Percentiles rank a stretch among this genome's conserved stretches.
Evolutionary conservation across 2,888 invertebrate genomes (phyloP).

Genomic region (Amiota minor): DNA sequence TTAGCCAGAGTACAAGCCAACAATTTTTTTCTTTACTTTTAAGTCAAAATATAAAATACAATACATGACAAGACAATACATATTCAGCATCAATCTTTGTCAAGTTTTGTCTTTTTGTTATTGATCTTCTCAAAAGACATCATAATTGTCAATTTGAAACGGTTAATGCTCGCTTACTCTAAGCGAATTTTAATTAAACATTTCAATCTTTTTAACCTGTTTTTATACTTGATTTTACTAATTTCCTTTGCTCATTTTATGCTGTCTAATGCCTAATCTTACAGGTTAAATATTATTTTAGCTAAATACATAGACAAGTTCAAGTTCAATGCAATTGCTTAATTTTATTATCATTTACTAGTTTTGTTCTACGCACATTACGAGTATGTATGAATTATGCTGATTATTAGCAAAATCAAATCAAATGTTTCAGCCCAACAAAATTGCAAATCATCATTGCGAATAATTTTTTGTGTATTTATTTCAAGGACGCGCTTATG

Average conservation of each 20-base stretch:
- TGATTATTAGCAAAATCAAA: too few relatives aligned
- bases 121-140: background rate
- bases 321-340: conserved; percentile 2
- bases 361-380: too few relatives aligned
- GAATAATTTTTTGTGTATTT: background rate
- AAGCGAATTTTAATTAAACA: background rate
- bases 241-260: background rate
- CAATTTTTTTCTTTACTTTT: too few relatives aligned
- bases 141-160: background rate
- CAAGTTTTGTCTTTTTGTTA: too few relatives aligned
- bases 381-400: too few relatives aligned
- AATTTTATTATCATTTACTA: background rate
- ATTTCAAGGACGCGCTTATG: background rate
- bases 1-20: too few relatives aligned
- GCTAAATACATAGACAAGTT: background rate
- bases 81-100: too few relatives aligned
- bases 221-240: background rate
- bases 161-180: background rate
- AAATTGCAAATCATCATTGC: conserved; percentile 3
- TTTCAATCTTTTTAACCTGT: background rate
- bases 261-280: background rate
- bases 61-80: too few relatives aligned
- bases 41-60: too few relatives aligned
- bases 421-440: background rate
- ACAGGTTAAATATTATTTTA: too few relatives aligned